Evolutionary conservation across 2,888 invertebrate genomes (phyloP).

Genomic region (Sesia bembeciformis): DNA sequence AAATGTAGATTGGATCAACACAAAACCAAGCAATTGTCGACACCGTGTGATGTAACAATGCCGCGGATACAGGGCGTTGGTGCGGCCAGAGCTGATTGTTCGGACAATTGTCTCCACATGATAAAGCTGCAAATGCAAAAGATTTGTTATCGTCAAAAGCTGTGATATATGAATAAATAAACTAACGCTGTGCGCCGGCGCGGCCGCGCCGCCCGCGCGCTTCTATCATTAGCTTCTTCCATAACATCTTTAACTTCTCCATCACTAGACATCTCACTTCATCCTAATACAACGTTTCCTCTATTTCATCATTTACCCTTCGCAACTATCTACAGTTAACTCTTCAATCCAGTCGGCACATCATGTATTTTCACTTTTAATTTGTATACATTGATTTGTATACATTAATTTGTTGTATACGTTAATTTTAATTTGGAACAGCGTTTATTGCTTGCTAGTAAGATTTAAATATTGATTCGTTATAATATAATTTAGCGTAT

Average conservation of each 20-base stretch:
- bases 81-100: constrained; percentile 45
- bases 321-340: constrained; percentile 23
- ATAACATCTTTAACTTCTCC: constrained; percentile 12
- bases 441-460: constrained; percentile 14
- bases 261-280: constrained; percentile 10
- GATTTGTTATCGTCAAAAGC: constrained; percentile 75
- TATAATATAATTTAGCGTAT: constrained; percentile 8
- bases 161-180: constrained; percentile 70
- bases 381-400: constrained; percentile 4
- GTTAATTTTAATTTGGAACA: not conserved
- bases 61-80: constrained; percentile 17
- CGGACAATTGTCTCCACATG: constrained; percentile 61
- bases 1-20: no score
- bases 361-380: constrained; percentile 56
- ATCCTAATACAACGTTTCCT: constrained; percentile 10
- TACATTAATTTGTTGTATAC: no score
- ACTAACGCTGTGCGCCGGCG: constrained; percentile 48
- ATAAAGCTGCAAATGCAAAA: constrained; percentile 71
- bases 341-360: constrained; percentile 51
- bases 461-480: constrained; percentile 3
- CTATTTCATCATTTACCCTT: constrained; percentile 23
- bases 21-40: no score
- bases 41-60: not conserved
- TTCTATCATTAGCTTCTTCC: constrained; percentile 44
- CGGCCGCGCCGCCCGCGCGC: constrained; percentile 44